A percentile compares a stretch with the other conserved stretches of the same genome.
Evolutionary conservation across 2,888 invertebrate species (phyloP).

Genomic region (Temnothorax rugatulus): DNA sequence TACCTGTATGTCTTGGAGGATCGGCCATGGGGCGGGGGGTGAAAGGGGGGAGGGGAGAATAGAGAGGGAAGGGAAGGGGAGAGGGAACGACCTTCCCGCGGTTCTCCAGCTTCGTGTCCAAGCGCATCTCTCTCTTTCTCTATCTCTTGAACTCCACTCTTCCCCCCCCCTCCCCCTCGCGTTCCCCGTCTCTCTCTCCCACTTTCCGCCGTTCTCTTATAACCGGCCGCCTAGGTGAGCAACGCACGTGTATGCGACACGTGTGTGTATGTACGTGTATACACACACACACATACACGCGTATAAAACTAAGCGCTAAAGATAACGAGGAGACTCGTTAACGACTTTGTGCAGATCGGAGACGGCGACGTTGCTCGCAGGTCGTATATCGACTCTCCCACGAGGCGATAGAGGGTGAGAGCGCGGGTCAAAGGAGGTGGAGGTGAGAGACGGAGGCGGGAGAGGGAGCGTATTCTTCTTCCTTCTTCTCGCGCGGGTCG

Average conservation of each 20-base stretch:
- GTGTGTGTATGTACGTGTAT: constrained; percentile 1
- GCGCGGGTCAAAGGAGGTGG: constrained; percentile 45
- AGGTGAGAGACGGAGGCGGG: neutral
- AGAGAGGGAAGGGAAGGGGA: constrained; percentile 40
- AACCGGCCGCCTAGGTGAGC: constrained; percentile 35
- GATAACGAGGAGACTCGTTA: constrained; percentile 75
- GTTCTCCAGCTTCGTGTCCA: constrained; percentile 70
- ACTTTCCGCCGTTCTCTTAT: constrained; percentile 48
- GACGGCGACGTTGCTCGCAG: constrained; percentile 61
- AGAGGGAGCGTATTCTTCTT: constrained; percentile 48
- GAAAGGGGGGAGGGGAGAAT: constrained; percentile 7
- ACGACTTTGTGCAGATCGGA: constrained; percentile 70
- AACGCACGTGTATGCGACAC: constrained; percentile 25
- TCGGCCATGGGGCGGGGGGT: constrained; percentile 50
- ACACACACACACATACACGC: neutral
- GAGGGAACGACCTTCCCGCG: constrained; percentile 72
- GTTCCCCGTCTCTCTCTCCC: constrained; percentile 15
- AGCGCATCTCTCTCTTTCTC: constrained; percentile 69
- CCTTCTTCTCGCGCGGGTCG: constrained; percentile 52
- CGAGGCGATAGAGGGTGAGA: constrained; percentile 34
- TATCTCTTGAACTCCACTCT: constrained; percentile 37
- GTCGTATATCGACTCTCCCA: constrained; percentile 70
- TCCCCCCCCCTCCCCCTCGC: constrained; percentile 17
- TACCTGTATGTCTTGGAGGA: constrained; percentile 74
- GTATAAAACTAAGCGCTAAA: constrained; percentile 58